Conservation (phyloP, 2,888 invertebrate species). For the Chaitophorus viminalis region DNA sequence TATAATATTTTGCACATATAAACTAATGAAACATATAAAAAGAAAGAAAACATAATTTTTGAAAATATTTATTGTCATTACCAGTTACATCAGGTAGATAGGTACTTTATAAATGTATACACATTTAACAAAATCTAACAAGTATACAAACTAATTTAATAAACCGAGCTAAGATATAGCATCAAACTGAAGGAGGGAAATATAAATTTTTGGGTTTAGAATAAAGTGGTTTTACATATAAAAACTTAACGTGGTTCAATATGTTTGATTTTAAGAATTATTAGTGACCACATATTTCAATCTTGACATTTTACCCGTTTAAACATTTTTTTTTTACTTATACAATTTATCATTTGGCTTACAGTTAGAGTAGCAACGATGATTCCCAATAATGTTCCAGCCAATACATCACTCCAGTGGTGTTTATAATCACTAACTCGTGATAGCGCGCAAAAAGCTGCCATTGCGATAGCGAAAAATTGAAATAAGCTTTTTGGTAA, state of each 20-base stretch:
- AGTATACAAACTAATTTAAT: slow-evolving; percentile 11
- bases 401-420: slow-evolving; percentile 96
- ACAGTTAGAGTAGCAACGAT: slow-evolving; percentile 72
- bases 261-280: neutral
- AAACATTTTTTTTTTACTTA: slow-evolving; percentile 49
- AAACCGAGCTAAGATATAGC: neutral
- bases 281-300: slow-evolving; percentile 12
- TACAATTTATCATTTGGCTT: slow-evolving; percentile 57
- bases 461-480: slow-evolving; percentile 79
- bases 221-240: slow-evolving; percentile 6
- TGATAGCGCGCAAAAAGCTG: slow-evolving; percentile 89
- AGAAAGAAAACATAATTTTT: neutral
- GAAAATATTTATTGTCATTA: slow-evolving; percentile 31
- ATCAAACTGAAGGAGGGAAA: neutral
- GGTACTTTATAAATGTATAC: neutral
- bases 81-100: neutral
- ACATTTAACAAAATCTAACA: slow-evolving; percentile 19
- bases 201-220: slow-evolving; percentile 18
- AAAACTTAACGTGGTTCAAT: neutral
- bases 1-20: neutral
- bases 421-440: slow-evolving; percentile 96
- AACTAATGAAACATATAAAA: slow-evolving; percentile 14
- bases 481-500: slow-evolving; percentile 88
- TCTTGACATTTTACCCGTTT: slow-evolving; percentile 52
- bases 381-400: slow-evolving; percentile 80